These are phyloP conservation scores for Phalacrocorax carbo DNA, from an alignment of 2,113 vertebrate genomes.

Conservation along the genomic window DNA sequence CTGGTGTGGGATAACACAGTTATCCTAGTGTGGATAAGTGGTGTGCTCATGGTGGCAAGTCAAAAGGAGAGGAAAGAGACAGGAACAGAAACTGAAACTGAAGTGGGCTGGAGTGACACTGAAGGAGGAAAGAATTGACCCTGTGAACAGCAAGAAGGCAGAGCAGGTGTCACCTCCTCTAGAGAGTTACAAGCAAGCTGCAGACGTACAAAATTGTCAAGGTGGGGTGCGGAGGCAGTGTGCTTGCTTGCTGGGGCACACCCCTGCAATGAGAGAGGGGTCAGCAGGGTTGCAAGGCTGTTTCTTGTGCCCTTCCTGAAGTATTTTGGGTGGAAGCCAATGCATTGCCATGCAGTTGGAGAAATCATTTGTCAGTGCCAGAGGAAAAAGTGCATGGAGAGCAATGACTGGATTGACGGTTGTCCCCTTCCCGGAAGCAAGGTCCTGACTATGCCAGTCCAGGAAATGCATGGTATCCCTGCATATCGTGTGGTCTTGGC, in stretches of 20 bases:
- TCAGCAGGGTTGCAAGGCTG: background rate
- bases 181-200: rapidly evolving
- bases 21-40: background rate
- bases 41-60: background rate
- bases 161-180: background rate
- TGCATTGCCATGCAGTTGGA: rapidly evolving
- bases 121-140: background rate
- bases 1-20: background rate
- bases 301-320: background rate
- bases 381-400: background rate
- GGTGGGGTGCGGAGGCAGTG: rapidly evolving
- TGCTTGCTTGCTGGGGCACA: background rate
- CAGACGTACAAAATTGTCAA: rapidly evolving
- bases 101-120: background rate
- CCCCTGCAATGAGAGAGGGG: rapidly evolving
- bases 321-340: background rate
- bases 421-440: background rate
- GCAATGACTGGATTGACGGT: background rate
- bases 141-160: background rate
- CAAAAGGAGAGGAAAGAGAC: background rate
- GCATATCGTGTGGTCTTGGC: rapidly evolving
- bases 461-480: background rate
- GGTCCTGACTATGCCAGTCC: background rate
- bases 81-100: background rate
- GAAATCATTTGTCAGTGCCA: background rate